Conservation (phyloP, 2,113 vertebrate species). For the Oceanites oceanicus region DNA sequence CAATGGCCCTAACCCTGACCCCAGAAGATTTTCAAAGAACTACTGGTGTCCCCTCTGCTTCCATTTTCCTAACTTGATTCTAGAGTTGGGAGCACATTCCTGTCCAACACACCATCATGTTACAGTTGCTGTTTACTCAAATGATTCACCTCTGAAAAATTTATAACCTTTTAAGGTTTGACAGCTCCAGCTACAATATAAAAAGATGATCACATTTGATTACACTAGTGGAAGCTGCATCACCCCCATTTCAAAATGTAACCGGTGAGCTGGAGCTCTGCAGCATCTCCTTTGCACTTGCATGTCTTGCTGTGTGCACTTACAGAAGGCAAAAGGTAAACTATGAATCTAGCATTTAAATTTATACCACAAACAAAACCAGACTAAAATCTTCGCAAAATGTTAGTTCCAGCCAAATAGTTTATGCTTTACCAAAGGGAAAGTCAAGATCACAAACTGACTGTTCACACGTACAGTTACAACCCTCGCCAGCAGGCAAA, state of each 20-base stretch:
- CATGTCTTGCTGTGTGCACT: background rate
- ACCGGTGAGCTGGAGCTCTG: background rate
- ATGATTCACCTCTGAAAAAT: background rate
- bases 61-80: background rate
- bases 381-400: background rate
- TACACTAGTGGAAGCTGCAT: background rate
- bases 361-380: background rate
- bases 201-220: background rate
- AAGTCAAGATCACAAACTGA: background rate
- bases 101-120: background rate
- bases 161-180: background rate
- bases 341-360: background rate
- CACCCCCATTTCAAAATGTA: background rate
- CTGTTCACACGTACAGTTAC: constrained; percentile 10
- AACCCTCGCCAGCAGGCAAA: constrained; percentile 51
- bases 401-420: background rate
- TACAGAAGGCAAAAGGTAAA: background rate
- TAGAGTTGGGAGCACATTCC: background rate
- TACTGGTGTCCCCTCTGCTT: background rate
- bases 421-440: background rate
- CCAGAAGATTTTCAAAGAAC: background rate
- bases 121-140: background rate
- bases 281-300: background rate
- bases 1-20: background rate
- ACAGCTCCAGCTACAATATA: background rate